These are phyloP conservation scores for human DNA, from an alignment of 2,113 vertebrate genomes.

Conservation along the genomic window DNA sequence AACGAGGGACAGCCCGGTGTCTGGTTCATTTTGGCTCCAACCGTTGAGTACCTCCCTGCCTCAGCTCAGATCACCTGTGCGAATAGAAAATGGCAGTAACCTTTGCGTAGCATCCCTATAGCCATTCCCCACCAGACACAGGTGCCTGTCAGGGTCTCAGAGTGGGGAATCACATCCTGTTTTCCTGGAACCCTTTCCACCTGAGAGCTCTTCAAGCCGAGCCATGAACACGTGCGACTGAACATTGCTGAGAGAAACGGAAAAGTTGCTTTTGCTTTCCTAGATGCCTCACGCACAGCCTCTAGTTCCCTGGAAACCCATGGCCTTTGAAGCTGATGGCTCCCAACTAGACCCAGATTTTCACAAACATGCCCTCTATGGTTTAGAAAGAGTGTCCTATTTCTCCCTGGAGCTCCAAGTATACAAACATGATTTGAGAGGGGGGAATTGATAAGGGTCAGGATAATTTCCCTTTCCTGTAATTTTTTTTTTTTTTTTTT, in stretches of 20 bases:
- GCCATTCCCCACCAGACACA: background rate
- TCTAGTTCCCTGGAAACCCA: background rate
- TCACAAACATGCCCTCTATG: too few relatives aligned
- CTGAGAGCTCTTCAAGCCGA: background rate
- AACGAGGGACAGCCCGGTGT: too few relatives aligned
- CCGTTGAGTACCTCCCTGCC: background rate
- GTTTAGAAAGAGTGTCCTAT: background rate
- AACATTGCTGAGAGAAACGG: background rate
- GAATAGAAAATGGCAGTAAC: too few relatives aligned
- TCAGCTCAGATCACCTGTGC: background rate
- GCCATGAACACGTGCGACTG: background rate
- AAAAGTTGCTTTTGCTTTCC: background rate
- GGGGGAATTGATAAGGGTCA: background rate
- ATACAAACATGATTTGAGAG: too few relatives aligned
- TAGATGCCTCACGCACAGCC: background rate
- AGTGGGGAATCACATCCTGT: background rate
- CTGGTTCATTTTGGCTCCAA: background rate
- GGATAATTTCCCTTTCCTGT: background rate
- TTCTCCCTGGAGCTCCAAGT: background rate
- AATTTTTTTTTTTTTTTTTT: too few relatives aligned
- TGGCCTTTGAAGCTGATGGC: background rate
- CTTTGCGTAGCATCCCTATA: background rate
- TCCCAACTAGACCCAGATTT: background rate
- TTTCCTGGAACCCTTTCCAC: accelerated
- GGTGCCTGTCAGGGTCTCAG: accelerated